Percentiles rank a stretch among this genome's conserved stretches.
These are phyloP conservation scores for Onthophagus sagittarius DNA, from an alignment of 2,888 invertebrate species.

Conservation along the genomic window DNA sequence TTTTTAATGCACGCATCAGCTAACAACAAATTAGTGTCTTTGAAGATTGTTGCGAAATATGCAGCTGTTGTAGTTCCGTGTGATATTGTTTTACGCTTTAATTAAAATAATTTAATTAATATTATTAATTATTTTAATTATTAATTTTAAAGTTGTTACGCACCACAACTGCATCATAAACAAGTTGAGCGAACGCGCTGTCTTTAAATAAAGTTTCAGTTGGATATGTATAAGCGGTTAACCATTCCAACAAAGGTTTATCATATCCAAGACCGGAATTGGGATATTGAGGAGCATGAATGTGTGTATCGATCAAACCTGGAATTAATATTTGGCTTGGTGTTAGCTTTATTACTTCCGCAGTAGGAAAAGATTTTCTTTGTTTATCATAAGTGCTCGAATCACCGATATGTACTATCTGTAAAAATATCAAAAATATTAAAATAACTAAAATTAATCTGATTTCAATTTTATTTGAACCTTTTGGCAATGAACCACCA, in stretches of 20 bases:
- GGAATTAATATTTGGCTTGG: conserved; percentile 73
- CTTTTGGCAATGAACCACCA: conserved; percentile 58
- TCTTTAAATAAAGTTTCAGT: conserved; percentile 71
- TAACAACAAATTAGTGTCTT: conserved; percentile 65
- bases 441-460: background rate
- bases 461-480: conserved; percentile 42
- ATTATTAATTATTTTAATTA: background rate
- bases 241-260: conserved; percentile 77
- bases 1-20: conserved; percentile 62
- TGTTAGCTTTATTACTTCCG: conserved; percentile 33
- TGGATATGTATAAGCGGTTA: conserved; percentile 81
- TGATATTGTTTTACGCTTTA: conserved; percentile 66
- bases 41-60: conserved; percentile 79
- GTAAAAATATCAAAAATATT: conserved; percentile 2
- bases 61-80: conserved; percentile 87
- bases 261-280: conserved; percentile 82
- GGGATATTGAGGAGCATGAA: conserved; percentile 86
- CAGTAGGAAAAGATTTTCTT: background rate
- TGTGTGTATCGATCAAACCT: conserved; percentile 85
- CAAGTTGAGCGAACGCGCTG: conserved; percentile 61
- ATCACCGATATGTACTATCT: conserved; percentile 23
- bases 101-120: conserved; percentile 20
- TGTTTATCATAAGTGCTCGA: background rate
- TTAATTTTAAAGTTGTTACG: conserved; percentile 41
- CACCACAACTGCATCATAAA: conserved; percentile 79